Evolutionary conservation across 2,888 invertebrate genomes (phyloP).

Genomic region (Apeira syringaria): DNA sequence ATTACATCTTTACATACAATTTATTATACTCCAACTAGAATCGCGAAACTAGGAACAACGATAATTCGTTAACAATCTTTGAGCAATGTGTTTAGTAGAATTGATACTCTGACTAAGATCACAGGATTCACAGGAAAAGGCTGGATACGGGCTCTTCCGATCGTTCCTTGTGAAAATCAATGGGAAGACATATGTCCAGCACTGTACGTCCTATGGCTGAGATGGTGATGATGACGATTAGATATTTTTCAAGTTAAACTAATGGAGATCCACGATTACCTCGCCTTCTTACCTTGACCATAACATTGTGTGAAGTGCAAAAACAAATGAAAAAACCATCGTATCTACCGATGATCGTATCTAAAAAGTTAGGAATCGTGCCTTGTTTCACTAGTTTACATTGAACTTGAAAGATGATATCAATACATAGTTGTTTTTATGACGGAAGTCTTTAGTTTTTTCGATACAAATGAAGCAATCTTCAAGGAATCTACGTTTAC

Average conservation of each 20-base stretch:
- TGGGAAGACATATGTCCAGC: too few relatives aligned
- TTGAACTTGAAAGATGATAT: constrained; percentile 46
- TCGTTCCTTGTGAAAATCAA: too few relatives aligned
- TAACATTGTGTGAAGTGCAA: constrained; percentile 10
- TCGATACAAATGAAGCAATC: constrained; percentile 26
- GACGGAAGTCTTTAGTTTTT: constrained; percentile 44
- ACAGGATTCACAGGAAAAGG: too few relatives aligned
- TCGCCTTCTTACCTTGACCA: constrained; percentile 21
- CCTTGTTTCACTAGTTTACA: constrained; percentile 28
- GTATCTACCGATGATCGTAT: constrained; percentile 6
- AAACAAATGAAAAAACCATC: constrained; percentile 22
- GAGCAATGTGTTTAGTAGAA: too few relatives aligned
- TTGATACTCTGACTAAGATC: too few relatives aligned
- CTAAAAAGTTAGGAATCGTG: constrained; percentile 15
- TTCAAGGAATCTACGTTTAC: constrained; percentile 17
- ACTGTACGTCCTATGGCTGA: too few relatives aligned
- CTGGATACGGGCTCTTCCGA: too few relatives aligned
- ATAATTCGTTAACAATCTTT: too few relatives aligned
- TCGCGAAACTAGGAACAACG: too few relatives aligned
- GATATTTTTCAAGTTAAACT: constrained; percentile 4
- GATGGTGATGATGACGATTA: too few relatives aligned
- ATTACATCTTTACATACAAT: too few relatives aligned
- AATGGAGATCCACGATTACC: constrained; percentile 11
- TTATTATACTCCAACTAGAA: too few relatives aligned
- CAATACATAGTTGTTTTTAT: constrained; percentile 42